A percentile compares a stretch with the other conserved stretches of the same genome.
phyloP scores from a whole-genome alignment of 2,113 vertebrate species.

The Ibidorhyncha struthersii region DNA sequence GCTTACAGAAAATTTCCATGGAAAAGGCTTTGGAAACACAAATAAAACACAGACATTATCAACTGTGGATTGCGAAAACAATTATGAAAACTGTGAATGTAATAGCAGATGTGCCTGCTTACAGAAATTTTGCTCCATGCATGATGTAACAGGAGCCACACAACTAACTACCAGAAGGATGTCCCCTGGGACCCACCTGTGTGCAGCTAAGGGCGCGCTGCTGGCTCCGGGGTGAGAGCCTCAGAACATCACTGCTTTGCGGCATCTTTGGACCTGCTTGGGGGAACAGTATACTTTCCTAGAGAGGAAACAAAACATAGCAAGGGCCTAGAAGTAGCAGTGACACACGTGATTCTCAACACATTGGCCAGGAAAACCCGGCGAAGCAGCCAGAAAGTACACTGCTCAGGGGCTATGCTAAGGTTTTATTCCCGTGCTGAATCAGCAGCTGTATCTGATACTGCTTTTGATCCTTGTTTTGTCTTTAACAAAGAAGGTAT shows the following conservation, averaged over 20 bases:
- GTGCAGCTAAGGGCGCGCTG: rapidly evolving
- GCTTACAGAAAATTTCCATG: not conserved
- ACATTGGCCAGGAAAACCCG: not conserved
- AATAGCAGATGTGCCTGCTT: not conserved
- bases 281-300: not conserved
- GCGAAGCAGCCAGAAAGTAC: not conserved
- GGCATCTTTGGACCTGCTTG: not conserved
- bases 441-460: not conserved
- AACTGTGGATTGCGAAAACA: not conserved
- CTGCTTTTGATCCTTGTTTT: not conserved
- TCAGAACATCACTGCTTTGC: not conserved
- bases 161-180: not conserved
- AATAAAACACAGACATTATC: not conserved
- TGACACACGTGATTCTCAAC: not conserved
- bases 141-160: not conserved
- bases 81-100: not conserved
- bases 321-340: not conserved
- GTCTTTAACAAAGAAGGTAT: not conserved
- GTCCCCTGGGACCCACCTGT: not conserved
- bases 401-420: rapidly evolving
- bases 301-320: not conserved
- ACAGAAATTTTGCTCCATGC: not conserved
- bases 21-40: not conserved
- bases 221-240: rapidly evolving
- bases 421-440: not conserved